These are phyloP conservation scores for Hypolimnas misippus DNA, from an alignment of 2,888 invertebrate species.

Conservation along the genomic window DNA sequence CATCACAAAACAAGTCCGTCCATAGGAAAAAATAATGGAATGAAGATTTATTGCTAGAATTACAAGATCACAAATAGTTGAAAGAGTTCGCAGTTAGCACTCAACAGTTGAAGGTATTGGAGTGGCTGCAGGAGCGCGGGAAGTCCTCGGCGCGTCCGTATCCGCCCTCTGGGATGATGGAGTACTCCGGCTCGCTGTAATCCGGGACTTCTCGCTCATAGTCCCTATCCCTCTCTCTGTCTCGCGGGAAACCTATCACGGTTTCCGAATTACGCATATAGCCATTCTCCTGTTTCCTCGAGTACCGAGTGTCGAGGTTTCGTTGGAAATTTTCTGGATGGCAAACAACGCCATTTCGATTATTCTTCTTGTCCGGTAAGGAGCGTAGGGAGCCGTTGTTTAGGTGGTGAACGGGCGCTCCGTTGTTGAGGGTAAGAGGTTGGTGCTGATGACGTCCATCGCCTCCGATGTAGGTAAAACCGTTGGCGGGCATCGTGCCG, in stretches of 20 bases:
- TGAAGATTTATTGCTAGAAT: slow-evolving; percentile 84
- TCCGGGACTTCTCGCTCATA: slow-evolving; percentile 63
- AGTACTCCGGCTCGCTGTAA: slow-evolving; percentile 81
- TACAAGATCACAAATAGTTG: slow-evolving; percentile 81
- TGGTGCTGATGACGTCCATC: slow-evolving; percentile 83
- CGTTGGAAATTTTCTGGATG: slow-evolving; percentile 81
- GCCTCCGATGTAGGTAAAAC: slow-evolving; percentile 90
- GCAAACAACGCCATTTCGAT: slow-evolving; percentile 73
- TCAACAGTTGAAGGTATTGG: slow-evolving; percentile 83
- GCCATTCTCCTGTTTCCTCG: slow-evolving; percentile 80
- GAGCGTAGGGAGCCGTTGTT: slow-evolving; percentile 81
- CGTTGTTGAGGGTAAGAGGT: slow-evolving; percentile 80
- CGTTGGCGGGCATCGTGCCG: slow-evolving; percentile 87
- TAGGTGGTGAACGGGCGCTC: slow-evolving; percentile 77
- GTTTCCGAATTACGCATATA: slow-evolving; percentile 78
- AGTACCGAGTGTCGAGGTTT: slow-evolving; percentile 78
- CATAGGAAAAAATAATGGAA: slow-evolving; percentile 80
- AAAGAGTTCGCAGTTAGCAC: slow-evolving; percentile 59
- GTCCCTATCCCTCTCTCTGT: slow-evolving; percentile 57
- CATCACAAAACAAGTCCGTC: slow-evolving; percentile 64
- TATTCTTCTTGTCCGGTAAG: slow-evolving; percentile 76
- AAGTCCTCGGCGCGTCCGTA: slow-evolving; percentile 67
- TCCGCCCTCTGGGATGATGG: slow-evolving; percentile 74
- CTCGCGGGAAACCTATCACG: slow-evolving; percentile 71
- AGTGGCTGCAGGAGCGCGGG: slow-evolving; percentile 74